Evolutionary conservation across 1,140 invertebrate genomes (phyloP), one percentile per base, ranked within the genome.

Genomic region (Bombus ignitus): DNA sequence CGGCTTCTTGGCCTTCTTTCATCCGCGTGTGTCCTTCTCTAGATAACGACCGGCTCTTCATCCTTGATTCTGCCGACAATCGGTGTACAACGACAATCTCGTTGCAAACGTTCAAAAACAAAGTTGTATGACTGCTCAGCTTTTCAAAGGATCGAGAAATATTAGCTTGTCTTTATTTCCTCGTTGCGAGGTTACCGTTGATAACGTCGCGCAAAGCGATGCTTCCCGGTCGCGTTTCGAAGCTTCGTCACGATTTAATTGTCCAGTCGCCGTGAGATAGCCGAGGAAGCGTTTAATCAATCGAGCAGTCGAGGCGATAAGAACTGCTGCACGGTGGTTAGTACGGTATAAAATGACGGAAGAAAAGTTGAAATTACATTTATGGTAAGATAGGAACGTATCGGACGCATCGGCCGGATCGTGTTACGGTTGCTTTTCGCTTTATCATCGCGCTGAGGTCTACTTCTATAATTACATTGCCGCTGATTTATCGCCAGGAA

Each of bases 21-120:
- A 53, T 8, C 39, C 25, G 44, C 18, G 25, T 28, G 75, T 80
- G 37, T 88, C 87, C 66, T 81, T 62, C 70, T 85, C 44, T 77
- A 66, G 82, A 83, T 70, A 78, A 74, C 74, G 74, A 83, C 65
- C 37, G 62, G 35, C 65, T 70, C 73, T 70, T 39, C 88, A 71
- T 57, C 73, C 81, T 90, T 72, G 81, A 86, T 72, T 72, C 74
- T 10, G n/a, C 65, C 76, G 65, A 81, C 75, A 82, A 77, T 90
- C 75, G 53, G 53, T 32, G 42, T 44, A 28, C 66, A 76, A 89
- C 76, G 70, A 81, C 68, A 78, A 37, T 88, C 71, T 86, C 57
- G 74, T 65, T 85, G 25, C 44, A 53, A 57, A 59, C 5, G 4
- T 25, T 3, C 8, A 3, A 1, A 37, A 12, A 47, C 42, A n/a